A percentile compares a stretch with the other conserved stretches of the same genome.
Evolutionary conservation across 2,797 vertebrate species (phyloP).

Genomic region (Acridotheres tristis): DNA sequence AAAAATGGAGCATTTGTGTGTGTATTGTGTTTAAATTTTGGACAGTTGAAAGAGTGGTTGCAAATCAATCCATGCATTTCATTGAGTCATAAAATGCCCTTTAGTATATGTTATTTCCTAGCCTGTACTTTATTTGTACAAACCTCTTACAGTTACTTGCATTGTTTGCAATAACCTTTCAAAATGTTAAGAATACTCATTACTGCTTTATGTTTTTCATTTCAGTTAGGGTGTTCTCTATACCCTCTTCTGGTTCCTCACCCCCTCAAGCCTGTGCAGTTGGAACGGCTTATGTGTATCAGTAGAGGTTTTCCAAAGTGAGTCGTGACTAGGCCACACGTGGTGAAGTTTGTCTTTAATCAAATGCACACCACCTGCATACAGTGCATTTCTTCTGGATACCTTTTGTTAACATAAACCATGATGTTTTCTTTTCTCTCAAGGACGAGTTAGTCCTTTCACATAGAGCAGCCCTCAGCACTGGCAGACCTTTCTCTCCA

Average conservation of each 20-base stretch:
- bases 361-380: background rate
- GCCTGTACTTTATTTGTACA: background rate
- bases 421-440: background rate
- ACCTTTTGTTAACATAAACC: background rate
- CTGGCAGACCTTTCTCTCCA: background rate
- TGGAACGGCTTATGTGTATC: background rate
- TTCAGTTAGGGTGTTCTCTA: background rate
- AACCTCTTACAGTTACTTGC: background rate
- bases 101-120: background rate
- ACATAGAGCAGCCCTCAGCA: background rate
- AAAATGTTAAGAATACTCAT: background rate
- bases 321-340: background rate
- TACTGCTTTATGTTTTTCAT: background rate
- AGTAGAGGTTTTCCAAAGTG: background rate
- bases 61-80: background rate
- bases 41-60: background rate
- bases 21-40: constrained; percentile 5
- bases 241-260: background rate
- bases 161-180: background rate
- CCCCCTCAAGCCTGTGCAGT: background rate
- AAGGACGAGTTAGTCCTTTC: background rate
- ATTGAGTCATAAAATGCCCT: background rate
- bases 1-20: background rate
- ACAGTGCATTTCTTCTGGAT: background rate
- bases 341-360: background rate